Evolutionary conservation across 2,888 invertebrate species (phyloP), one percentile per base, ranked within the genome.

Genomic region (Nemapogon koenigi): DNA sequence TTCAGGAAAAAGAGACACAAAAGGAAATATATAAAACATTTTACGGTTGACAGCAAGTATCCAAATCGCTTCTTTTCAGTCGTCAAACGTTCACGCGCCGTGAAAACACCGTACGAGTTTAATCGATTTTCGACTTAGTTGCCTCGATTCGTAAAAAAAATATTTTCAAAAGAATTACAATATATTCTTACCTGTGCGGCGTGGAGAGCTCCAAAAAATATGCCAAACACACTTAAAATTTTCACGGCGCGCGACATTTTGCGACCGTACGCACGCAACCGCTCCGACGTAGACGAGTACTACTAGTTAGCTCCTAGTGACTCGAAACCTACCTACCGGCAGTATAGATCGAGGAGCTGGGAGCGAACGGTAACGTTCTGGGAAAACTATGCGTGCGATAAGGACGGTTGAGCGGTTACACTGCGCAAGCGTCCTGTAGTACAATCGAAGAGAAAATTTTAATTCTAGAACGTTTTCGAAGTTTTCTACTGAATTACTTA

Each of bases 181-280:
- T 40, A 49, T 50, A 41, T 43, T 57, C 70, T 81, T 68, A 83
- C 83, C 82, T 81, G 79, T 57, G 76, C 78, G 50, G 78, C 75
- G 50, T 72, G 72, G 53, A 81, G 75, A 65, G 76, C 79, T 68
- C 81, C 82, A 73, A 78, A 72, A 66, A 80, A 68, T 69, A 82
- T 72, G 66, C 76, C 72, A 69, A 81, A 78, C 65, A 81, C 82
- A 81, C 81, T 76, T 63, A 82, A 67, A 72, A 81, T 73, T 67
- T 81, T 73, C 70, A 81, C 78, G 72, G 78, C 80, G 65, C 80
- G 83, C 83, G 82, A 71, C 83, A 83, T 83, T 66, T 81, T 62
- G 78, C 76, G 72, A 67, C 66, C 75, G 73, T 55, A 63, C 70
- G 69, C 69, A 62, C 62, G 60, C 65, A 71, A 68, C n/a, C n/a